Evolutionary conservation across 2,888 invertebrate species (phyloP).

Genomic region (Mellilla xanthometata): DNA sequence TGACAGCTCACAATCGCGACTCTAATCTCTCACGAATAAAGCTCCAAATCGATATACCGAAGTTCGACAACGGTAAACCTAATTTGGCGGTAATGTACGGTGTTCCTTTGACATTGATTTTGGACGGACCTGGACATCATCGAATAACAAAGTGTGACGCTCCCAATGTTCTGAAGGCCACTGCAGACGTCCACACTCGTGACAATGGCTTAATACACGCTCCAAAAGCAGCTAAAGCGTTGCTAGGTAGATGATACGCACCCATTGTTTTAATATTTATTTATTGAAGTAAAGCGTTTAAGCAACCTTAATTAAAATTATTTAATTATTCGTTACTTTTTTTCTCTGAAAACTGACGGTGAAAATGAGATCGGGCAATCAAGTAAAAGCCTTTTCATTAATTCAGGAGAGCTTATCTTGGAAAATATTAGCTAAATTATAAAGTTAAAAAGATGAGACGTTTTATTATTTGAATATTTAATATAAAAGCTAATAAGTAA

Average conservation of each 20-base stretch:
- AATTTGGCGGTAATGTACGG: constrained; percentile 57
- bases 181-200: constrained; percentile 38
- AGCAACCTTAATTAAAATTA: no score
- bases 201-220: constrained; percentile 47
- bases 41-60: constrained; percentile 38
- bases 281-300: no score
- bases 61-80: constrained; percentile 47
- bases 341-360: background rate
- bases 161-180: constrained; percentile 47
- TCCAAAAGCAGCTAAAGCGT: constrained; percentile 35
- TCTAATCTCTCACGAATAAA: constrained; percentile 37
- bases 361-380: constrained; percentile 4
- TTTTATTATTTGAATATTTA: no score
- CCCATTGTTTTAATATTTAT: no score
- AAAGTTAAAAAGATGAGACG: no score
- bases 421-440: no score
- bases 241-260: constrained; percentile 20
- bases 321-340: no score
- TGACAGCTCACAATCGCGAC: constrained; percentile 35
- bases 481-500: no score
- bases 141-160: constrained; percentile 51
- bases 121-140: constrained; percentile 55
- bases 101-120: constrained; percentile 76
- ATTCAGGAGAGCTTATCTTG: background rate
- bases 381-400: constrained; percentile 3